phyloP scores from a whole-genome alignment of 2,113 vertebrate species.

The Todiramphus chloris region DNA sequence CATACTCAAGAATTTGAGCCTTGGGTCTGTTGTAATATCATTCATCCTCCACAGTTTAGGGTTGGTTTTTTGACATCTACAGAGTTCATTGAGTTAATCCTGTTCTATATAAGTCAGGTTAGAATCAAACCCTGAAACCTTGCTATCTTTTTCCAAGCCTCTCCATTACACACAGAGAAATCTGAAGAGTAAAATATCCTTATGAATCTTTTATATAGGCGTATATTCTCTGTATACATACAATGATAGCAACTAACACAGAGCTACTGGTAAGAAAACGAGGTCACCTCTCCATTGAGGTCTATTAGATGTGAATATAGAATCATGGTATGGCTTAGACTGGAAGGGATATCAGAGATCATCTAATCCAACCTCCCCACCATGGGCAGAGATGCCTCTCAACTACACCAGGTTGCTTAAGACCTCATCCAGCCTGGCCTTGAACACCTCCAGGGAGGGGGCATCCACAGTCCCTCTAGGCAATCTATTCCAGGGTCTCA shows the following conservation, averaged over 20 bases:
- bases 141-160: neutral
- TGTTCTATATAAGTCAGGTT: neutral
- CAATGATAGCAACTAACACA: neutral
- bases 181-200: neutral
- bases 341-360: too few species aligned
- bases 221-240: neutral
- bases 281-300: slow-evolving; percentile 36
- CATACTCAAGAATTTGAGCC: neutral
- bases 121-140: neutral
- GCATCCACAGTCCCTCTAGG: too few species aligned
- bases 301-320: neutral
- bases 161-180: neutral
- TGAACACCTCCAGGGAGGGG: too few species aligned
- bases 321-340: too few species aligned
- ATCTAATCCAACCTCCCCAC: too few species aligned
- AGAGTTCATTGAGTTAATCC: neutral
- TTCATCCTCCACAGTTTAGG: neutral
- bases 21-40: neutral
- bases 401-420: too few species aligned
- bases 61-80: neutral
- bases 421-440: too few species aligned
- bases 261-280: slow-evolving; percentile 11
- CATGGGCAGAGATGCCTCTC: too few species aligned
- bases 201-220: neutral
- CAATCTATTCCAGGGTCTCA: too few species aligned